Conservation (phyloP, 2,113 vertebrate genomes). For the Brachirus orientalis region DNA sequence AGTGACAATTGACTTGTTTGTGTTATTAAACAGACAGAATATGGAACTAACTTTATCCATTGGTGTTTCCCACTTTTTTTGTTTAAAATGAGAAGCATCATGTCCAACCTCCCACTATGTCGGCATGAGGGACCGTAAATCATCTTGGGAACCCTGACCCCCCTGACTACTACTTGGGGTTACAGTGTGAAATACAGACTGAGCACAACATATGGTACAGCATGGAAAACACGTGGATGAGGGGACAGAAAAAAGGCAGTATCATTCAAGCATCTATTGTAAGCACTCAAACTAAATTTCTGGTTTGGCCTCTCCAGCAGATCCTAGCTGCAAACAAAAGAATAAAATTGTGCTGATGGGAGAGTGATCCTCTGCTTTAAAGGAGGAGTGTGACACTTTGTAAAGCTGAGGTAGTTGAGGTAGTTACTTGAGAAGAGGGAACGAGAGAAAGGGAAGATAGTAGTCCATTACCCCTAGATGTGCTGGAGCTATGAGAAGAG, state of each 20-base stretch:
- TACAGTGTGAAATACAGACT: slow-evolving; percentile 52
- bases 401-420: too few relatives aligned
- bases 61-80: slow-evolving; percentile 19
- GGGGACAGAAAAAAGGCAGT: slow-evolving; percentile 9
- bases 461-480: slow-evolving; percentile 71
- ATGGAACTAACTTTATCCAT: slow-evolving; percentile 15
- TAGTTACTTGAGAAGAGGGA: slow-evolving; percentile 23
- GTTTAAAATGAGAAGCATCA: slow-evolving; percentile 64
- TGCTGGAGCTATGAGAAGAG: slow-evolving; percentile 64
- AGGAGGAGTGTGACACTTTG: too few relatives aligned
- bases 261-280: slow-evolving; percentile 21
- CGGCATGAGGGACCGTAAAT: slow-evolving; percentile 55
- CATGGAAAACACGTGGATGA: slow-evolving; percentile 22
- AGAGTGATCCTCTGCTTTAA: too few relatives aligned
- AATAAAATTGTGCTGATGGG: slow-evolving; percentile 17
- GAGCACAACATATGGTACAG: slow-evolving; percentile 47
- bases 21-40: slow-evolving; percentile 6
- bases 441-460: slow-evolving; percentile 23
- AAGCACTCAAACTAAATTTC: slow-evolving; percentile 19
- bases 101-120: slow-evolving; percentile 53
- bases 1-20: slow-evolving; percentile 13
- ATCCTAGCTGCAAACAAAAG: slow-evolving; percentile 17
- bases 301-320: slow-evolving; percentile 35
- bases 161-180: slow-evolving; percentile 33
- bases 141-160: slow-evolving; percentile 62